Conservation (phyloP, 2,888 invertebrate genomes). For the Trachelus tabidus region DNA sequence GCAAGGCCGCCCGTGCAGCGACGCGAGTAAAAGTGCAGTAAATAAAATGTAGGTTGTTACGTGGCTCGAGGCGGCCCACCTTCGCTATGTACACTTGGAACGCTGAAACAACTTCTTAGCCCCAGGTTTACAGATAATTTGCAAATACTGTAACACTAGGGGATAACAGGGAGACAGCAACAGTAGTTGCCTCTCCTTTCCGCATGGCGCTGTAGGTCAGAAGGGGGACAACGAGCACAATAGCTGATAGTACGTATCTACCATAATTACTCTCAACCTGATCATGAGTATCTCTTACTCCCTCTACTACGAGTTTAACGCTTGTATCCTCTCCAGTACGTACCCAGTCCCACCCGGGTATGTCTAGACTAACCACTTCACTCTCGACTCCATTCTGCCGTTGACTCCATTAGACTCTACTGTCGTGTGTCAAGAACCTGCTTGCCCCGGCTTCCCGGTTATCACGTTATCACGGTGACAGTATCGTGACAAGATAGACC, state of each 20-base stretch:
- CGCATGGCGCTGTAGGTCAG: neutral
- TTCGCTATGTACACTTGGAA: conserved; percentile 11
- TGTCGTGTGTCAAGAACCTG: neutral
- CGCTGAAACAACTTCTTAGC: conserved; percentile 3
- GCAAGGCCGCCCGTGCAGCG: conserved; percentile 46
- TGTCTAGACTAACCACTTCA: neutral
- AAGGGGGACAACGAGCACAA: neutral
- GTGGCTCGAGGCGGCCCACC: conserved; percentile 50
- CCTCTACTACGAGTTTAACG: neutral
- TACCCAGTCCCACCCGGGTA: neutral
- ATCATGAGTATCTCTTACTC: neutral
- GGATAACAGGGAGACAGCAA: neutral
- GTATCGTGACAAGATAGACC: conserved; percentile 1
- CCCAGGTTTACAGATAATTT: conserved; percentile 1
- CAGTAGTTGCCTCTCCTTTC: neutral
- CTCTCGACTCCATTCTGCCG: neutral
- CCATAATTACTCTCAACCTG: neutral
- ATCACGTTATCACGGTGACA: conserved; percentile 3
- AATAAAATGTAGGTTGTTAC: conserved; percentile 57
- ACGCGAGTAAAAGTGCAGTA: conserved; percentile 54
- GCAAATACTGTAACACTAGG: neutral
- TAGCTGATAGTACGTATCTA: neutral
- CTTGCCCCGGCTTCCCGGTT: neutral
- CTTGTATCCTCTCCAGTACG: neutral
- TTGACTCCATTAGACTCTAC: neutral